A percentile compares a stretch with the other conserved stretches of the same genome.
Evolutionary conservation across 2,888 invertebrate species (phyloP).

Genomic region (Eumacrocentrus americanus): DNA sequence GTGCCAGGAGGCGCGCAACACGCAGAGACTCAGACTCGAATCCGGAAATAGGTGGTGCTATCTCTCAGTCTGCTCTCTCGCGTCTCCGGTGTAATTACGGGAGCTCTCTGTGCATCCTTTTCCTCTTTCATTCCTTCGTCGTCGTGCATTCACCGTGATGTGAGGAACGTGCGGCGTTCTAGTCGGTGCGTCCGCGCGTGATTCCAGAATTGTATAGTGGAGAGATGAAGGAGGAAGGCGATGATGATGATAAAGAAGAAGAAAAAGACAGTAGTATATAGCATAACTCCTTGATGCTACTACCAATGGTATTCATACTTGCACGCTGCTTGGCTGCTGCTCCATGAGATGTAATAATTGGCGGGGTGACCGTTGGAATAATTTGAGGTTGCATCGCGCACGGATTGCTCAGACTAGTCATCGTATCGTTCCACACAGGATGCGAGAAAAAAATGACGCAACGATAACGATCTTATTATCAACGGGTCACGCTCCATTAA

Average conservation of each 20-base stretch:
- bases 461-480: conserved; percentile 22
- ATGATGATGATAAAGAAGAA: not conserved
- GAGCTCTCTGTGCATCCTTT: conserved; percentile 26
- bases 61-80: conserved; percentile 22
- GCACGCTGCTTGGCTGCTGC: not conserved
- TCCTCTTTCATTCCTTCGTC: conserved; percentile 9
- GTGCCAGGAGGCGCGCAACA: conserved; percentile 24
- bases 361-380: not conserved
- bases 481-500: conserved; percentile 23
- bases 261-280: not conserved
- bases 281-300: too few species aligned
- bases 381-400: not conserved
- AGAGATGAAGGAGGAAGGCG: not conserved
- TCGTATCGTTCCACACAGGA: conserved; percentile 15
- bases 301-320: too few species aligned
- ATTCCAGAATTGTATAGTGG: conserved; percentile 1
- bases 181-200: conserved; percentile 22
- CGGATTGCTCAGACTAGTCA: not conserved
- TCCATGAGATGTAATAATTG: not conserved
- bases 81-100: conserved; percentile 29
- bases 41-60: conserved; percentile 33
- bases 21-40: conserved; percentile 24
- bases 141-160: conserved; percentile 22
- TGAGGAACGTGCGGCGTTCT: conserved; percentile 22
- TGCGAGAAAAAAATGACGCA: conserved; percentile 23